Conservation (phyloP, 2,113 vertebrate genomes). For the Balaenoptera acutorostrata region DNA sequence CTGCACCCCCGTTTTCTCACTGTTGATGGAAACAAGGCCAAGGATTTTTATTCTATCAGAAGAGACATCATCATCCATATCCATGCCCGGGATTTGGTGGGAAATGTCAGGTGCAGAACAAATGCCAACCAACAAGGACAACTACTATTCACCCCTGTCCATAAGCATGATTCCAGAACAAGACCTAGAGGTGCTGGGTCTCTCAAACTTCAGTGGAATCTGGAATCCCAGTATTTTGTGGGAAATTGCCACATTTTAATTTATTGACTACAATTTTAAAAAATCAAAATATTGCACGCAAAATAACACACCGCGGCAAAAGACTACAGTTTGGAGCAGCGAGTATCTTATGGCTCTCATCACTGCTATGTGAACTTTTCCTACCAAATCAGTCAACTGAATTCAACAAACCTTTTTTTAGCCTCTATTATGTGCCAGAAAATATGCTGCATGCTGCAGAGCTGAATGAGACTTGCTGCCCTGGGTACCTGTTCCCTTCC, state of each 20-base stretch:
- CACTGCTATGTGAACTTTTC: not conserved
- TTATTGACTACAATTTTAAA: not conserved
- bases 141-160: not conserved
- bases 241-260: not conserved
- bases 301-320: not conserved
- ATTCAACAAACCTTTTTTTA: not conserved
- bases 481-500: fast-evolving
- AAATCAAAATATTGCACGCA: not conserved
- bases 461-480: not conserved
- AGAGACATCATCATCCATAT: not conserved
- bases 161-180: not conserved
- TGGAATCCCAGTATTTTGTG: not conserved
- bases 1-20: not conserved
- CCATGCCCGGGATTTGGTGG: not conserved
- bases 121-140: not conserved
- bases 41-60: not conserved
- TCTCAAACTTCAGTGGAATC: not conserved
- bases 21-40: not conserved
- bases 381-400: not conserved
- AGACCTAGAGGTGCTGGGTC: not conserved
- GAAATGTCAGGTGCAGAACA: not conserved
- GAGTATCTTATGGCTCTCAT: not conserved
- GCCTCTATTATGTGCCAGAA: not conserved
- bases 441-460: not conserved
- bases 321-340: not conserved